A percentile compares a stretch with the other conserved stretches of the same genome.
These are phyloP conservation scores for Centruroides sculpturatus DNA, from an alignment of 1,140 invertebrate species.

Conservation along the genomic window DNA sequence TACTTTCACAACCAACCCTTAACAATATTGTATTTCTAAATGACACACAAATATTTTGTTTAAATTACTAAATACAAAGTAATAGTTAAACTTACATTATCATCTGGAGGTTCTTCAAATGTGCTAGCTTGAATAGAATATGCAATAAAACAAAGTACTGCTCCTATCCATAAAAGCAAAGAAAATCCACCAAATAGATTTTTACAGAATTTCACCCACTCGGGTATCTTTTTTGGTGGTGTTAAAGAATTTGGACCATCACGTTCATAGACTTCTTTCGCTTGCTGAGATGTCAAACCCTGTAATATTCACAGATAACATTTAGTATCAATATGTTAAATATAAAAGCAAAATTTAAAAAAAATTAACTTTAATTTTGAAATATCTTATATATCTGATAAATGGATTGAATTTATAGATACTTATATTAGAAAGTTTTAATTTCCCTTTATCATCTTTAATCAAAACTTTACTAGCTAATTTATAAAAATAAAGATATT, in stretches of 20 bases:
- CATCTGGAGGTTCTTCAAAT: conserved; percentile 28
- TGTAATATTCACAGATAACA: conserved; percentile 9
- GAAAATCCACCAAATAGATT: conserved; percentile 58
- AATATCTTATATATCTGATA: too few relatives aligned
- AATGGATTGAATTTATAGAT: too few relatives aligned
- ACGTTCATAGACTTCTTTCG: conserved; percentile 44
- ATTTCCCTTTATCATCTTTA: too few relatives aligned
- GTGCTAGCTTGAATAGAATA: conserved; percentile 36
- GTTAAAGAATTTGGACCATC: conserved; percentile 56
- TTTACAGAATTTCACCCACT: conserved; percentile 38
- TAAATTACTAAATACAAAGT: background rate
- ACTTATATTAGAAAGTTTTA: too few relatives aligned
- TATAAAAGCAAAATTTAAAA: too few relatives aligned
- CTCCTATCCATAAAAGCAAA: conserved; percentile 58
- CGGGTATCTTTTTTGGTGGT: conserved; percentile 30
- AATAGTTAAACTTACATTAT: conserved; percentile 36
- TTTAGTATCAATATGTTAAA: too few relatives aligned
- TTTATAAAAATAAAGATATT: too few relatives aligned
- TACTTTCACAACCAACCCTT: too few relatives aligned
- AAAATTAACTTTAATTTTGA: too few relatives aligned
- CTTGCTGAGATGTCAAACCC: conserved; percentile 88
- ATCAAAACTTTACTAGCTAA: too few relatives aligned
- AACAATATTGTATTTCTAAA: background rate
- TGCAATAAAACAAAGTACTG: conserved; percentile 51
- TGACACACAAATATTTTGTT: background rate